These are phyloP conservation scores for Colostygia pectinataria DNA, from an alignment of 2,888 invertebrate species.

Conservation along the genomic window DNA sequence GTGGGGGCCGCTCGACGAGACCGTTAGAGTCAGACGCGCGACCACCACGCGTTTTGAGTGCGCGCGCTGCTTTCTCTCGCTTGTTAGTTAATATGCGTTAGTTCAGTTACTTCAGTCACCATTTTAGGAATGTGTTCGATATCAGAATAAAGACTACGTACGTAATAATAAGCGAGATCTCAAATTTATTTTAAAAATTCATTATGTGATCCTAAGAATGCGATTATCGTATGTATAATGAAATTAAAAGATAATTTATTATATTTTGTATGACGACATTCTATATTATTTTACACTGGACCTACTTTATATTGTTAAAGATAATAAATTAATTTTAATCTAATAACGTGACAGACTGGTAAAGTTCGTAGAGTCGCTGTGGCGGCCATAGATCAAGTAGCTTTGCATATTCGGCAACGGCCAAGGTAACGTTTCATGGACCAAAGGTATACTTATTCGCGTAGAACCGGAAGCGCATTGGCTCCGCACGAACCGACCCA, in stretches of 20 bases:
- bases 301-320: conserved; percentile 81
- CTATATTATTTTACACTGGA: conserved; percentile 81
- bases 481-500: conserved; percentile 80
- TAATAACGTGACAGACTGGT: conserved; percentile 83
- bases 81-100: conserved; percentile 72
- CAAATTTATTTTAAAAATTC: conserved; percentile 81
- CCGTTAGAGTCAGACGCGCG: conserved; percentile 14
- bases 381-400: conserved; percentile 82
- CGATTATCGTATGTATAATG: conserved; percentile 75
- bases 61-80: conserved; percentile 63
- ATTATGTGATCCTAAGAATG: conserved; percentile 79
- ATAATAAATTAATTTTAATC: conserved; percentile 83
- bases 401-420: conserved; percentile 82
- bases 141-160: conserved; percentile 82
- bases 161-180: conserved; percentile 83
- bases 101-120: conserved; percentile 74
- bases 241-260: conserved; percentile 80
- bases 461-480: conserved; percentile 82
- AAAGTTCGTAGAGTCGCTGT: conserved; percentile 82
- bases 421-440: conserved; percentile 81
- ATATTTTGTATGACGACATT: conserved; percentile 81
- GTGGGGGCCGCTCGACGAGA: conserved; percentile 16
- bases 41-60: conserved; percentile 24
- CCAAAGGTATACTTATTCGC: conserved; percentile 82
- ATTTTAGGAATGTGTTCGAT: conserved; percentile 79